Base-by-base conservation (phyloP, 2,113 vertebrate genomes). In the Coregonus clupeaformis region DNA sequence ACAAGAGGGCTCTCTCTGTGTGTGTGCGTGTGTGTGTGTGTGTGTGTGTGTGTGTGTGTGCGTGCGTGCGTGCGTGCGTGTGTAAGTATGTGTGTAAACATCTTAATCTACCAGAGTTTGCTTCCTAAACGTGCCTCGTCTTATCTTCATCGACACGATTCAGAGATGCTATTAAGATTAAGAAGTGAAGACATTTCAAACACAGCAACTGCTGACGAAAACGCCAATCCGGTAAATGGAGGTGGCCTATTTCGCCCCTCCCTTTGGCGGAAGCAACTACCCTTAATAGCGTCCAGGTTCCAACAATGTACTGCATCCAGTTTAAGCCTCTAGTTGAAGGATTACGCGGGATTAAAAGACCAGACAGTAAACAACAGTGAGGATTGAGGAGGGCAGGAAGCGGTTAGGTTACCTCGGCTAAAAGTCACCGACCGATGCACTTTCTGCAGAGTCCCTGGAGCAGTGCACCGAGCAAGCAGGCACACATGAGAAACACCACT, bases 331-430 rank as follows among this genome's bases (percentile, higher is more conserved):
- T 68, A 75, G 0, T 12, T 69, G 70, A 66, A 57, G 27, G 49
- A 86, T 87, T 89, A 84, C 82, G 76, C 73, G 69, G 74, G 77
- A 85, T 86, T 87, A 79, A 84, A 45, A 68, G 3, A 42, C 11
- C 68, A 85, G 71, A 80, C 63, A 47, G 80, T 78, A 81, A 86
- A 87, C 78, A 87, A 77, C 71, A 75, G 67, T 52, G 13, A 52
- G 49, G 49, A 52, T 52, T 18, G 49, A 18, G 62, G 68, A 82
- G 0, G 7, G 49, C 74, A 80, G 79, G 71, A 80, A 52, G 77
- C 55, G 57, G 69, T 65, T 66, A 36, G 67, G 67, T 74, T 52
- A 52, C 13, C 27, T 6, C 30, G 14, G 72, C 75, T 78, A 47
- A 83, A 63, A 78, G 55, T 76, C 30, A 78, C 55, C 67, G 77